phyloP scores from a whole-genome alignment of 2,888 invertebrate species.

The Candidula unifasciata region DNA sequence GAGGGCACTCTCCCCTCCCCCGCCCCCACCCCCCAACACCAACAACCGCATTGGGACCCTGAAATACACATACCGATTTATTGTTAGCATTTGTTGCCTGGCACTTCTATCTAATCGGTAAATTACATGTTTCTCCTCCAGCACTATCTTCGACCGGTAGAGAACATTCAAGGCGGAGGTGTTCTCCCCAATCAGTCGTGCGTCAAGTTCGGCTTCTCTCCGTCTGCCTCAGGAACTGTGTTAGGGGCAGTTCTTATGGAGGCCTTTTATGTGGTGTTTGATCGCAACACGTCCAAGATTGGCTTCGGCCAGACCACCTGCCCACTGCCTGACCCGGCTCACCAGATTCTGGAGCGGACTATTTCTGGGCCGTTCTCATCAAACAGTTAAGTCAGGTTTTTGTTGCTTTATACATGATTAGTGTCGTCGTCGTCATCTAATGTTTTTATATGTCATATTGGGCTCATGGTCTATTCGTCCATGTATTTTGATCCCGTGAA shows the following conservation, averaged over 20 bases:
- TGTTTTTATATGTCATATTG: no score
- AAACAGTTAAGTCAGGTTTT: slow-evolving; percentile 44
- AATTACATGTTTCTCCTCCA: slow-evolving; percentile 53
- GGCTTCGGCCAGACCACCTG: slow-evolving; percentile 77
- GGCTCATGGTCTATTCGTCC: no score
- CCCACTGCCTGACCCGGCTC: slow-evolving; percentile 54
- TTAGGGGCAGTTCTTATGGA: slow-evolving; percentile 78
- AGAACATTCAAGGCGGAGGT: slow-evolving; percentile 53
- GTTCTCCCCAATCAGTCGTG: slow-evolving; percentile 58
- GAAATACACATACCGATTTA: no score
- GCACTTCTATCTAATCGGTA: no score
- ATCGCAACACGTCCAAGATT: slow-evolving; percentile 73
- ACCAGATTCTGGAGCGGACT: slow-evolving; percentile 47
- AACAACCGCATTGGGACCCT: no score
- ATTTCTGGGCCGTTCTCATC: slow-evolving; percentile 59
- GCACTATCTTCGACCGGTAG: slow-evolving; percentile 76
- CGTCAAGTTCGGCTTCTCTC: slow-evolving; percentile 75
- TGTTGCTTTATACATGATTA: background rate
- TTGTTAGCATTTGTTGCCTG: no score
- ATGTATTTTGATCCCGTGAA: no score
- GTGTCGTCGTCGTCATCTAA: background rate
- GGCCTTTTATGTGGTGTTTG: slow-evolving; percentile 78
- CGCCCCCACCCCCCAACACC: no score
- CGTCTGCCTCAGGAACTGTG: slow-evolving; percentile 75
- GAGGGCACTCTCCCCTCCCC: no score